A percentile compares a stretch with the other conserved stretches of the same genome.
These are phyloP conservation scores for Catocala sponsa DNA, from an alignment of 2,888 invertebrate genomes.

Conservation along the genomic window DNA sequence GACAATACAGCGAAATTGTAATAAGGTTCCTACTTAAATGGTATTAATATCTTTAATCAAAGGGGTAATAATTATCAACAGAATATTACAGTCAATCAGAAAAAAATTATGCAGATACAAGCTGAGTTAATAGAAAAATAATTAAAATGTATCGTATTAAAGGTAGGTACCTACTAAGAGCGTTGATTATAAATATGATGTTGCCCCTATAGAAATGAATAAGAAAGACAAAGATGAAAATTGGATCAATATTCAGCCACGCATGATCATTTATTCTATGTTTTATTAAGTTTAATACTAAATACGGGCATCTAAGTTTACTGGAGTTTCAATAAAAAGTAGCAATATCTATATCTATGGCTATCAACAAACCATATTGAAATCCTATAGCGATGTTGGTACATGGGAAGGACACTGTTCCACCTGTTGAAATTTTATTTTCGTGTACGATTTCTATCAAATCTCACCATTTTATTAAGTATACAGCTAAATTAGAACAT, in stretches of 20 bases:
- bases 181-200: neutral
- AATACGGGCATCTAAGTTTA: slow-evolving; percentile 34
- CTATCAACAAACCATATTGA: slow-evolving; percentile 73
- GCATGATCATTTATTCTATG: neutral
- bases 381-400: slow-evolving; percentile 73
- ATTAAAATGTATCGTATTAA: neutral
- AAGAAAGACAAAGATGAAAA: slow-evolving; percentile 2
- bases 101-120: neutral
- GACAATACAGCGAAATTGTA: too few relatives aligned
- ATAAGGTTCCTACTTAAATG: too few relatives aligned
- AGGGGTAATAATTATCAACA: too few relatives aligned
- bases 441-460: slow-evolving; percentile 29
- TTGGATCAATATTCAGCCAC: slow-evolving; percentile 3
- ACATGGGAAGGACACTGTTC: slow-evolving; percentile 70
- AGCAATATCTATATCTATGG: slow-evolving; percentile 40
- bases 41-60: too few relatives aligned
- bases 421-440: slow-evolving; percentile 73
- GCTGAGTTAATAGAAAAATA: neutral
- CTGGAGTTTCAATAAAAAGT: slow-evolving; percentile 25
- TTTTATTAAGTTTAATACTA: neutral
- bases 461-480: neutral
- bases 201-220: neutral
- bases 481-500: neutral
- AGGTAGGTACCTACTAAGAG: neutral
- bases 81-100: too few relatives aligned